Conservation (phyloP, 2,888 invertebrate genomes). For the Heteropelma amictum region DNA sequence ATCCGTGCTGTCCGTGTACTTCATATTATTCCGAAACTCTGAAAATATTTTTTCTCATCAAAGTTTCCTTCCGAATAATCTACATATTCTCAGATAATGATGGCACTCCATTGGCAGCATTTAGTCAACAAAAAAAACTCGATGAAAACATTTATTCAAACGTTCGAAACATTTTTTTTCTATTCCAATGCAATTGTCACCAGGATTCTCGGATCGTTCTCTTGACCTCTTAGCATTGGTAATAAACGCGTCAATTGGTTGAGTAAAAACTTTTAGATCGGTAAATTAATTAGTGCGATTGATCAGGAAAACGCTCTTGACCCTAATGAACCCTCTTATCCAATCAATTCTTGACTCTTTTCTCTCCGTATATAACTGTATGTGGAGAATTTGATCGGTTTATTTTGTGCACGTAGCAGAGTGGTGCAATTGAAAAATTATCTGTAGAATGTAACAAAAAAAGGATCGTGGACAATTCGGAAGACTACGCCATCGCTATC, state of each 20-base stretch:
- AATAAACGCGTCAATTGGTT: neutral
- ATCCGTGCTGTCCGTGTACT: too few relatives aligned
- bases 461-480: neutral
- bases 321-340: constrained; percentile 50
- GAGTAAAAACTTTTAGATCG: constrained; percentile 32
- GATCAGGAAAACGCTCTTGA: constrained; percentile 43
- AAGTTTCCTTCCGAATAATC: too few relatives aligned
- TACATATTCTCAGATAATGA: too few relatives aligned
- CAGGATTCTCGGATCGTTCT: neutral
- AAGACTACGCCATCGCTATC: neutral
- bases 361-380: neutral
- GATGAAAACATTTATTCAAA: too few relatives aligned
- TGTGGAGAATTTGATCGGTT: constrained; percentile 11
- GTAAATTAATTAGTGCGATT: constrained; percentile 48
- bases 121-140: too few relatives aligned
- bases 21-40: too few relatives aligned
- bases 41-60: too few relatives aligned
- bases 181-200: too few relatives aligned
- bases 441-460: constrained; percentile 13
- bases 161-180: too few relatives aligned
- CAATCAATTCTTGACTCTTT: constrained; percentile 14
- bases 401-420: neutral
- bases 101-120: too few relatives aligned
- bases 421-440: constrained; percentile 39
- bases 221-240: neutral